phyloP scores from a whole-genome alignment of 2,888 invertebrate species.

The Lingula anatina region DNA sequence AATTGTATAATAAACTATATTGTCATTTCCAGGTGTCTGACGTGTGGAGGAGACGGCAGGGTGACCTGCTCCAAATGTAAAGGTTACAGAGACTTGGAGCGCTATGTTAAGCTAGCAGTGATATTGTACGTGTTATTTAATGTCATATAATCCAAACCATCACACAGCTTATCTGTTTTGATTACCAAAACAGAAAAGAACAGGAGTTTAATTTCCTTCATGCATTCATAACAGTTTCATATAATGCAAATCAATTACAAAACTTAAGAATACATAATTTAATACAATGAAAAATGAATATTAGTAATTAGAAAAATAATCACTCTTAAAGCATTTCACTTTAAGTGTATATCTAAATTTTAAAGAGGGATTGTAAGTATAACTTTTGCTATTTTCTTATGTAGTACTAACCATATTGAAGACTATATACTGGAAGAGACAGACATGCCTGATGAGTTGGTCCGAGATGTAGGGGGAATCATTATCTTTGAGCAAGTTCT shows the following conservation, averaged over 20 bases:
- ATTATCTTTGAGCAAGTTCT: slow-evolving; percentile 32
- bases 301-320: neutral
- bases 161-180: too few species aligned
- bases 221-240: too few species aligned
- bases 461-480: slow-evolving; percentile 26
- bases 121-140: slow-evolving; percentile 43
- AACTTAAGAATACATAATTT: too few species aligned
- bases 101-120: slow-evolving; percentile 41
- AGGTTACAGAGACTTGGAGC: slow-evolving; percentile 38
- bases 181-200: too few species aligned
- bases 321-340: neutral
- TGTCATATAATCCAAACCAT: too few species aligned
- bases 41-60: slow-evolving; percentile 39
- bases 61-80: slow-evolving; percentile 37
- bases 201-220: too few species aligned
- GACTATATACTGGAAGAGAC: slow-evolving; percentile 37
- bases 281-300: too few species aligned
- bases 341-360: neutral
- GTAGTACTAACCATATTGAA: slow-evolving; percentile 23
- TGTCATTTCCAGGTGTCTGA: slow-evolving; percentile 37
- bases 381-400: slow-evolving; percentile 1
- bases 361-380: neutral
- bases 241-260: too few species aligned
- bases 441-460: slow-evolving; percentile 37
- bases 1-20: too few species aligned